Percentiles rank a stretch among this genome's conserved stretches.
phyloP scores from a whole-genome alignment of 2,888 invertebrate species.

The Thymelicus sylvestris region DNA sequence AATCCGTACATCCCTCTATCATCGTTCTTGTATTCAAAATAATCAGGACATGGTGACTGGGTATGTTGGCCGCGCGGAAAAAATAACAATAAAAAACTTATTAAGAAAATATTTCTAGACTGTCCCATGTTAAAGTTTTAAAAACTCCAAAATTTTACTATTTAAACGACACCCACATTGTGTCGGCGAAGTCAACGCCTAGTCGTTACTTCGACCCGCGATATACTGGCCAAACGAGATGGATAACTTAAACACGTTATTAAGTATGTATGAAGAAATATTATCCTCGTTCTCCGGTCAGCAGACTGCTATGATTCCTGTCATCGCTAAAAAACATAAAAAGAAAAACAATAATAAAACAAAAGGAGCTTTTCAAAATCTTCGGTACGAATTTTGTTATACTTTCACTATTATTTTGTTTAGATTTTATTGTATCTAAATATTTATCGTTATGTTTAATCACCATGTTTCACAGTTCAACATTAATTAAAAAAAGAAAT shows the following conservation, averaged over 20 bases:
- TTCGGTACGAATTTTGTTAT: too few species aligned
- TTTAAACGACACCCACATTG: conserved; percentile 33
- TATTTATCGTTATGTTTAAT: too few species aligned
- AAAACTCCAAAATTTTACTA: not conserved
- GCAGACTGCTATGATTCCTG: conserved; percentile 7
- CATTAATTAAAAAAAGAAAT: too few species aligned
- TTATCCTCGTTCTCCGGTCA: conserved; percentile 17
- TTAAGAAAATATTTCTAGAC: conserved; percentile 49
- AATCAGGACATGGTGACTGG: conserved; percentile 64
- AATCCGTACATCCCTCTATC: conserved; percentile 57
- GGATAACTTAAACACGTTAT: conserved; percentile 22
- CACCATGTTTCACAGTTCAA: too few species aligned
- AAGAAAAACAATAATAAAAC: not conserved
- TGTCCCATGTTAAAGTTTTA: conserved; percentile 44
- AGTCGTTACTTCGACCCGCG: conserved; percentile 48
- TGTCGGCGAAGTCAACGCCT: conserved; percentile 48
- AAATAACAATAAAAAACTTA: conserved; percentile 51
- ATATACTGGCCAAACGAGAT: conserved; percentile 49
- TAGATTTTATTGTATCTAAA: too few species aligned
- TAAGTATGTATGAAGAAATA: not conserved
- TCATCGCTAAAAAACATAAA: not conserved
- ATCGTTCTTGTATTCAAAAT: conserved; percentile 64
- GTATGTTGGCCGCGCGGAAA: conserved; percentile 52
- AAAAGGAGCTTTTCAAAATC: too few species aligned
- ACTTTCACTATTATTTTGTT: too few species aligned